Evolutionary conservation across 30 jellyfish, hydroid and myxozoan species (phyloP).

Genomic region (Catostylus mosaicus): DNA sequence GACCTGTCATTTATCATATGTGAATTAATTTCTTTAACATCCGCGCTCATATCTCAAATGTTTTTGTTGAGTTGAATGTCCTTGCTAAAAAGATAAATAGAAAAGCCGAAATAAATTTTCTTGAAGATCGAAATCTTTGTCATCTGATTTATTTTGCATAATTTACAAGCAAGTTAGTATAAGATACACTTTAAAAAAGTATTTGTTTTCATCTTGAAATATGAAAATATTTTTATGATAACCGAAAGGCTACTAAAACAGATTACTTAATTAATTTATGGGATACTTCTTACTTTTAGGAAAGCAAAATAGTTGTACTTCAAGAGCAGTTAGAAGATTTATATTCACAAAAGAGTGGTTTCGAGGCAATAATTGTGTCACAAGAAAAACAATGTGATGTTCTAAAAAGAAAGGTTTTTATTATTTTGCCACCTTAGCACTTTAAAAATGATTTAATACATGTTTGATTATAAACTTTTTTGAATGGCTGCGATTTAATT

Average conservation of each 20-base stretch:
- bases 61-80: background rate
- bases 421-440: background rate
- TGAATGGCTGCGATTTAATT: too few relatives aligned
- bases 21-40: background rate
- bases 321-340: slow-evolving; percentile 13
- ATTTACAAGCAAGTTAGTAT: too few relatives aligned
- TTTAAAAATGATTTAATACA: too few relatives aligned
- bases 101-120: too few relatives aligned
- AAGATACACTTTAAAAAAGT: too few relatives aligned
- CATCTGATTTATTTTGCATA: background rate
- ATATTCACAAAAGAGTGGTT: slow-evolving; percentile 1
- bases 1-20: background rate
- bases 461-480: background rate
- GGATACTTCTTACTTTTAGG: background rate
- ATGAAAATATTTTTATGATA: background rate
- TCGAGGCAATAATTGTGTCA: slow-evolving; percentile 4
- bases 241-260: background rate
- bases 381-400: slow-evolving; percentile 3
- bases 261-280: background rate
- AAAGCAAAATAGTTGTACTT: background rate
- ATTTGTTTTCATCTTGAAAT: background rate
- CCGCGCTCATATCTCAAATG: background rate
- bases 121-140: background rate
- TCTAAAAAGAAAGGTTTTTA: slow-evolving; percentile 8
- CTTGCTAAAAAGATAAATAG: background rate